Evolutionary conservation across 2,888 invertebrate species (phyloP), one percentile per base, ranked within the genome.

Genomic region (Drosophila fulvimacula): DNA sequence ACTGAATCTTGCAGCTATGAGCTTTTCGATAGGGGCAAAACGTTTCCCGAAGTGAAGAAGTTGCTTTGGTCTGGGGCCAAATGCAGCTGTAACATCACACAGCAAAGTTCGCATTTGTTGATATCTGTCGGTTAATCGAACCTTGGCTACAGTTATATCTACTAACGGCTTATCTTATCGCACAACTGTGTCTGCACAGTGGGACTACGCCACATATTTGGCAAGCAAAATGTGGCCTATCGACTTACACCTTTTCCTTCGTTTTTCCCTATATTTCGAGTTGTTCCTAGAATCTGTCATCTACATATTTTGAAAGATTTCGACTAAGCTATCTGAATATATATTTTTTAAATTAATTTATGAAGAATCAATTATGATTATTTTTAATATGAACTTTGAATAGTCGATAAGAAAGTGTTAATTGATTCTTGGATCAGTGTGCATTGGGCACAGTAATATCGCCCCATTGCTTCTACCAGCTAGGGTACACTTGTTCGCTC

Each of bases 81-180:
- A 49, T 81, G 76, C 79, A 87, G 76, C 70, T 79, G 82, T 41
- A 51, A 53, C 46, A 30, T 24, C 27, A 46, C 44, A 49, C 32
- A 61, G 46, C 62, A 41, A 55, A 42, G 53, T 30, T 60, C 55
- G 36, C 21, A 42, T 56, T 52, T 69, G 65, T 55, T 56, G 66
- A 69, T 56, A 72, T 69, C 71, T 53, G 76, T 66, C 58, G 36
- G 55, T 46, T 65, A 69, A 84, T 76, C 73, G 82, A 69, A 79
- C 61, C 68, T 58, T 41, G 44, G 41, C 60, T 66, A 75, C 72
- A 63, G 59, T 75, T 66, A 63, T 78, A 66, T 63, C 60, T 73
- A 46, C 57, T 55, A 49, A 38, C 32, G 36, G 24, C 42, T 71
- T 85, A 82, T 82, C 82, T 82, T 80, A 82, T 82, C 82, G 69